Base-by-base conservation (phyloP, 1,140 invertebrate genomes). In the Heliconius melpomene region DNA sequence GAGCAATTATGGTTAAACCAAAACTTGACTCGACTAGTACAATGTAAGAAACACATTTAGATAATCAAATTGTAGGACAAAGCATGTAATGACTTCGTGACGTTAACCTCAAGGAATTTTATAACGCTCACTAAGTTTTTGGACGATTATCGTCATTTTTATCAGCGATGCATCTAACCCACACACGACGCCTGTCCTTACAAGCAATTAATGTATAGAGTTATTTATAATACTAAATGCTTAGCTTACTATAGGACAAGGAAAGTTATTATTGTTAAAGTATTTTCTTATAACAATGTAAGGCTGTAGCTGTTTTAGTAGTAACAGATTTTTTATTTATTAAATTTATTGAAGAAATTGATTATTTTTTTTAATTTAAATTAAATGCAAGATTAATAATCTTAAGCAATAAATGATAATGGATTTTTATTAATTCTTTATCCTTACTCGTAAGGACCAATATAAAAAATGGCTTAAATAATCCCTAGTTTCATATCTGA, bases 1-100 rank as follows among this genome's bases (percentile, higher is more conserved):
- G 79, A 85, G 87, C 85, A 89, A 87, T 88, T 88, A 87, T 84
- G 82, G 82, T 71, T 66, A 82, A 83, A 81, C 80, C 74, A 81
- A 79, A 29, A 75, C 60, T 50, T 73, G 75, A 72, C 76, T 77
- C 70, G 75, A 80, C 26, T 29, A 66, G 40, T 11, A 40, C 73
- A 82, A 80, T 80, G 80, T 82, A 82, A 70, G 40, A 74, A 72
- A 77, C 57, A 77, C 82, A 82, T 84, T 80, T 79, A 84, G 86
- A 90, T 91, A 85, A 92, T 92, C 90, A 88, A 86, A 80, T 80
- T 77, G 82, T 86, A 81, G 83, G 85, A 89, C 84, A 85, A 87
- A 85, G 72, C 81, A 87, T 89, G 86, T 90, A 90, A 92, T 88
- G 91, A 88, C 88, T 83, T 91, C 90, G 91, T 92, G 92, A 92